Evolutionary conservation across 2,888 invertebrate genomes (phyloP).

Genomic region (Caenorhabditis macrosperma): DNA sequence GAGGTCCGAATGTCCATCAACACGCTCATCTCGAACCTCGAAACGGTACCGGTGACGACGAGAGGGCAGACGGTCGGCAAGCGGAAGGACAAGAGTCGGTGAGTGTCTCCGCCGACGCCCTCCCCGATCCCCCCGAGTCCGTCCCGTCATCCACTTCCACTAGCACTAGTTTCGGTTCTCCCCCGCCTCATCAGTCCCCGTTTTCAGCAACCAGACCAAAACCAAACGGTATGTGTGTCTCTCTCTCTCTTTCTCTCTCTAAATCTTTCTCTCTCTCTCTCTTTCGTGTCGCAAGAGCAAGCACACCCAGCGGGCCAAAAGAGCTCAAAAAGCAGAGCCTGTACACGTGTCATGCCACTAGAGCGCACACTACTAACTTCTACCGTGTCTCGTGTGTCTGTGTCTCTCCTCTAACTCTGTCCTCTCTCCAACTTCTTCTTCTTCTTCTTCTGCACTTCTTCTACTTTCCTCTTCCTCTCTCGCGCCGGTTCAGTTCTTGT

Average conservation of each 20-base stretch:
- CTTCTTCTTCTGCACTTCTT: background rate
- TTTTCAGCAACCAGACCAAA: constrained; percentile 70
- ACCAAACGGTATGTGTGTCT: constrained; percentile 67
- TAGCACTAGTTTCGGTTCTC: constrained; percentile 43
- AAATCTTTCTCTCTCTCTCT: constrained; percentile 18
- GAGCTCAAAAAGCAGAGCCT: background rate
- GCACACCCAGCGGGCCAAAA: background rate
- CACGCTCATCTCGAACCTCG: constrained; percentile 97
- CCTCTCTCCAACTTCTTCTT: background rate
- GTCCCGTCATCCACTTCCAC: constrained; percentile 10
- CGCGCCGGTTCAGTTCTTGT: constrained; percentile 25
- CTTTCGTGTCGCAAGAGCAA: constrained; percentile 17
- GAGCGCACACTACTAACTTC: constrained; percentile 52
- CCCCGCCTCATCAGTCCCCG: constrained; percentile 20
- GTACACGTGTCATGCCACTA: constrained; percentile 49
- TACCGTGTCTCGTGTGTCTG: constrained; percentile 35
- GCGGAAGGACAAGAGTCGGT: constrained; percentile 91
- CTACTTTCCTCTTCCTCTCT: background rate
- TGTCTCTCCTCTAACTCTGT: background rate
- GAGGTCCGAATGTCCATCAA: constrained; percentile 90
- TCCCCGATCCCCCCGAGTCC: background rate
- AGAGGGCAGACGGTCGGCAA: constrained; percentile 98
- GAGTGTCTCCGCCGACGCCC: constrained; percentile 60
- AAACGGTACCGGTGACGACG: constrained; percentile 94
- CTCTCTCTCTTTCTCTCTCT: constrained; percentile 12